Evolutionary conservation across 2,797 vertebrate species (phyloP).

Genomic region (Oryzias sinensis): DNA sequence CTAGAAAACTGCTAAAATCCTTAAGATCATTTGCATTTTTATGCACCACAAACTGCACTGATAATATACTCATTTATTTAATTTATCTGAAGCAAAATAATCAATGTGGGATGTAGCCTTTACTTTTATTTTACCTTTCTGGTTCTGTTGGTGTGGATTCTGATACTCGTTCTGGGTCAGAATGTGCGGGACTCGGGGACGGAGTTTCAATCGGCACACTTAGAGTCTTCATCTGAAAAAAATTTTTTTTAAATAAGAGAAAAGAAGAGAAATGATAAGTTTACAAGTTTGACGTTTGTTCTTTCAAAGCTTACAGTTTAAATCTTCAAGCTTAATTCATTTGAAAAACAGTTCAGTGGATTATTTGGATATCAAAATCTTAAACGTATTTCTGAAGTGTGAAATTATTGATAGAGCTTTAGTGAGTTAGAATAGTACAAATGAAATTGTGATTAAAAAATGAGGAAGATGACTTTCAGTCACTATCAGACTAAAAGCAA

Average conservation of each 20-base stretch:
- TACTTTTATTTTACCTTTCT: constrained; percentile 58
- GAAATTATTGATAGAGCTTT: constrained; percentile 10
- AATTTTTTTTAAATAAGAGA: background rate
- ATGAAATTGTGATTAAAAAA: background rate
- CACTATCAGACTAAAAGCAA: background rate
- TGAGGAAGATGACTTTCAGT: background rate
- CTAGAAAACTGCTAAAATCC: no score
- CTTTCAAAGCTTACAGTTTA: constrained; percentile 1
- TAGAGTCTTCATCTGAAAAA: constrained; percentile 57
- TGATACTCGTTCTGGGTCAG: constrained; percentile 45
- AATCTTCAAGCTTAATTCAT: constrained; percentile 5
- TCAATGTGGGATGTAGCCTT: background rate
- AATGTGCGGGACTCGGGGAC: constrained; percentile 59
- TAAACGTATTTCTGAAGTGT: constrained; percentile 37
- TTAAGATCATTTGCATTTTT: no score
- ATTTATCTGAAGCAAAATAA: background rate
- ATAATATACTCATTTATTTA: background rate
- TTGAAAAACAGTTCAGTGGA: constrained; percentile 37
- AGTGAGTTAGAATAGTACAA: background rate
- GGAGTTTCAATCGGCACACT: constrained; percentile 76
- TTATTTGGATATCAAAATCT: constrained; percentile 38
- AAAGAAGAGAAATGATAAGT: background rate
- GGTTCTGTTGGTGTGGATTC: constrained; percentile 41
- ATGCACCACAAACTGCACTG: no score
- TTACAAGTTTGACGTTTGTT: constrained; percentile 3